A percentile compares a stretch with the other conserved stretches of the same genome.
Evolutionary conservation across 2,113 vertebrate genomes (phyloP).

Genomic region (Callocephalon fimbriatum): DNA sequence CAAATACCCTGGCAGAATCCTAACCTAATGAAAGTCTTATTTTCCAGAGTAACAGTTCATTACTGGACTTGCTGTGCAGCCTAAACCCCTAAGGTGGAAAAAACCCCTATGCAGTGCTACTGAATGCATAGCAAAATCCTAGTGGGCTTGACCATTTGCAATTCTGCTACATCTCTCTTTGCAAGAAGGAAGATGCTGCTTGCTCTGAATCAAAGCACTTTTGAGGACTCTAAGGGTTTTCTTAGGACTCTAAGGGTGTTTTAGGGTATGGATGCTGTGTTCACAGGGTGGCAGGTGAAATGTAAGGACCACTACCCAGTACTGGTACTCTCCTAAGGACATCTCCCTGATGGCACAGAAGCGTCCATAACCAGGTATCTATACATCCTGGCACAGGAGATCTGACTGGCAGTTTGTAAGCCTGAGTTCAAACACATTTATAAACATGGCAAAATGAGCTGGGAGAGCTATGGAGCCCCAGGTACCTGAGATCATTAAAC

Average conservation of each 20-base stretch:
- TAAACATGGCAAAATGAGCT: fast-evolving
- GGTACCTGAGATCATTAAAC: background rate
- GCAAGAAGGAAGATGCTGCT: background rate
- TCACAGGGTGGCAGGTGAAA: fast-evolving
- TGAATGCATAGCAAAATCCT: background rate
- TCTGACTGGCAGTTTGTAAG: background rate
- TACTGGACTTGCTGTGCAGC: slow-evolving; percentile 53
- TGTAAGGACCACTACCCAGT: background rate
- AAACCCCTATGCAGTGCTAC: background rate
- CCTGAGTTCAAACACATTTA: background rate
- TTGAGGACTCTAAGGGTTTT: background rate
- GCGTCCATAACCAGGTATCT: fast-evolving
- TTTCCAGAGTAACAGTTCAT: slow-evolving; percentile 69
- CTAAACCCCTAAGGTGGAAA: slow-evolving; percentile 41
- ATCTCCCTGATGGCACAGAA: background rate
- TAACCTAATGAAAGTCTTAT: slow-evolving; percentile 73
- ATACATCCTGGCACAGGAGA: background rate
- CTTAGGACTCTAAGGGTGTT: background rate
- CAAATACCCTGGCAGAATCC: slow-evolving; percentile 51
- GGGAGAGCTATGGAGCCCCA: background rate
- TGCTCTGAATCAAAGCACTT: background rate
- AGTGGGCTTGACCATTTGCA: background rate
- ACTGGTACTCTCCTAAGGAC: too few relatives aligned
- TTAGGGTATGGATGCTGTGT: background rate
- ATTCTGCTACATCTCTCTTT: background rate